A percentile compares a stretch with the other conserved stretches of the same genome.
Conservation (phyloP, 2,888 invertebrate genomes). For the Coremacera marginata region DNA sequence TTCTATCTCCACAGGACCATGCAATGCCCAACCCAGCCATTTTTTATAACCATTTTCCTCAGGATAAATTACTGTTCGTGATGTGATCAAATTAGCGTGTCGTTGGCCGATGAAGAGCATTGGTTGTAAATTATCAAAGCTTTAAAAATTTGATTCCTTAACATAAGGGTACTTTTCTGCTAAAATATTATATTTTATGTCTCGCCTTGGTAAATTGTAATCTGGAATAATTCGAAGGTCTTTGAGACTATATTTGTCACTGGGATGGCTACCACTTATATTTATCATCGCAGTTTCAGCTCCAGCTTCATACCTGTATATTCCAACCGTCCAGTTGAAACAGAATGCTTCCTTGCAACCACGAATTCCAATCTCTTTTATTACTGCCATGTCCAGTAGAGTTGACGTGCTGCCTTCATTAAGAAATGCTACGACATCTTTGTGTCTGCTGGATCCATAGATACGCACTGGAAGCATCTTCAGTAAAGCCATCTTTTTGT, state of each 20-base stretch:
- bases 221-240: not conserved
- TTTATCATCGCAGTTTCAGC: not conserved
- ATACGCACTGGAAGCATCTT: constrained; percentile 15
- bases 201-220: not conserved
- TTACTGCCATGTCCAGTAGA: constrained; percentile 5
- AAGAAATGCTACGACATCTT: constrained; percentile 8
- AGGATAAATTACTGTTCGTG: constrained; percentile 34
- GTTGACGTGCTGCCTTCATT: too few relatives aligned
- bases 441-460: constrained; percentile 19
- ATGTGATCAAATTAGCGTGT: not conserved
- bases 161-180: not conserved
- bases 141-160: too few relatives aligned
- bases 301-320: too few relatives aligned
- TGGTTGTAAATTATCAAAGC: constrained; percentile 14
- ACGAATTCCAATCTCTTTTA: constrained; percentile 16
- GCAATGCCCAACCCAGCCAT: constrained; percentile 46
- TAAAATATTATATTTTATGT: not conserved
- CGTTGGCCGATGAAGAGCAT: constrained; percentile 34
- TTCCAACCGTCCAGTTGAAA: constrained; percentile 32
- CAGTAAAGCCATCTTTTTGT: constrained; percentile 34
- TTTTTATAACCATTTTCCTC: constrained; percentile 42
- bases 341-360: constrained; percentile 23
- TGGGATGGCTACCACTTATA: constrained; percentile 25
- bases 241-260: not conserved
- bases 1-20: constrained; percentile 26